Base-by-base conservation (phyloP, 1,140 invertebrate species). In the Atta cephalotes region DNA sequence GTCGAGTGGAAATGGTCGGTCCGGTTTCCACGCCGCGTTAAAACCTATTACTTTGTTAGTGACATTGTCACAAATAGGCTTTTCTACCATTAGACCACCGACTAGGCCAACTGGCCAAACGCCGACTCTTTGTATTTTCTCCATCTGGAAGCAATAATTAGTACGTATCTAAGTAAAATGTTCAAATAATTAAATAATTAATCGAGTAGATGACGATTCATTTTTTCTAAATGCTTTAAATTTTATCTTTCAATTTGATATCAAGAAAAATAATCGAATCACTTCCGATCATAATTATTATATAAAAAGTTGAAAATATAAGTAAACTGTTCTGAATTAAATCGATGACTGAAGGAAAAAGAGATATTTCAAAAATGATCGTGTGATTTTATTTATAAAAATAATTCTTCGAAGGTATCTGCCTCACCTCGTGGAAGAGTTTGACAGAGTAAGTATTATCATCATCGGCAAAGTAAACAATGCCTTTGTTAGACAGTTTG, bases 391-490 rank as follows among this genome's bases (percentile, higher is more conserved):
- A 49, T 78, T 25, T 16, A 21, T 21, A 12, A 14, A n/a, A n/a
- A 25, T 3, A 4, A 49, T 16, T 14, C 35, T 25, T 7, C 7
- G 51, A 14, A 14, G 3, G 12, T 10, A 45, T 10, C 9, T 10
- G 60, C 25, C 84, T 93, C 94, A 98, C 98, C 96, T 99, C 98
- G 89, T 98, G 96, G 95, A 99, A 99, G 58, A 99, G 94, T 93
- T 98, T 97, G 25, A 99, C 93, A 87, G 97, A 97, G 93, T 99
- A 99, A 1, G 98, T 98, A 93, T 99, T 99, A 94, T 99, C 99
- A 95, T 99, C 99, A 95, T 99, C 99, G 94, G 99, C 99, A 95
- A 99, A 99, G 95, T 98, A 99, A 0, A 99, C 97, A 62, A 99
- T 97, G 3, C 98, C 98, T 25, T 95, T 95, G 0, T 94, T 85